Base-by-base conservation (phyloP, 2,113 vertebrate species). In the Athene noctua region DNA sequence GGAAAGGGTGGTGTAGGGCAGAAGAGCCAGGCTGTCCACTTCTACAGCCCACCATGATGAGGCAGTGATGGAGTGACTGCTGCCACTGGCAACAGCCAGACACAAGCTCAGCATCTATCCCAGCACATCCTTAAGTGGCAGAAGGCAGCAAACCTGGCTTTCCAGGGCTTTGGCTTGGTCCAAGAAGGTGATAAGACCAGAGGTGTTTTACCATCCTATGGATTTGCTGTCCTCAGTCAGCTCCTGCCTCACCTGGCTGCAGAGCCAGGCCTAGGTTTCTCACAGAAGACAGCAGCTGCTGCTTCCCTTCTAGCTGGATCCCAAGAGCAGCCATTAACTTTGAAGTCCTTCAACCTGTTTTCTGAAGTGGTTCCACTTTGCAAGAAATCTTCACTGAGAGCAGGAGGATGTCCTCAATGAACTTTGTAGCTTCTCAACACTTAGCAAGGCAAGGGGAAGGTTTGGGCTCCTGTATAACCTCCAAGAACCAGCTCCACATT, bases 1-100 rank as follows among this genome's bases (percentile, higher is more conserved):
- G 1, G 0, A 80, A 80, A 8, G 17, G 6, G 26, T 74, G 29
- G 20, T 0, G 0, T 18, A 15, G 29, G 25, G 16, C 57, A 49
- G 40, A 73, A 57, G 19, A 44, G 26, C 7, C 42, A 40, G 42
- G 20, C 20, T 72, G 44, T 52, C 47, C 29, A 8, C 14, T 73
- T 65, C 38, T 38, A 36, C 36, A 91, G 51, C 34, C 23, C 27
- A 10, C 25, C 11, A 11, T 25, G 32, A 66, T 3, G 1, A 8
- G 10, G 18, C 2, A 1, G 26, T 20, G 46, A 57, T 34, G 16
- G 23, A 21, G 7, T 73, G 34, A 78, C 38, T 78, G 30, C 36
- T 89, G n/a, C 14, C 30, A 58, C 67, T 68, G 9, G 21, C 25
- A 87, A 29, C 18, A 42, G 14, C 38, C 61, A 94, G 34, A 13